phyloP scores from a whole-genome alignment of 1,140 invertebrate genomes.

The Tetramorium alpestre region DNA sequence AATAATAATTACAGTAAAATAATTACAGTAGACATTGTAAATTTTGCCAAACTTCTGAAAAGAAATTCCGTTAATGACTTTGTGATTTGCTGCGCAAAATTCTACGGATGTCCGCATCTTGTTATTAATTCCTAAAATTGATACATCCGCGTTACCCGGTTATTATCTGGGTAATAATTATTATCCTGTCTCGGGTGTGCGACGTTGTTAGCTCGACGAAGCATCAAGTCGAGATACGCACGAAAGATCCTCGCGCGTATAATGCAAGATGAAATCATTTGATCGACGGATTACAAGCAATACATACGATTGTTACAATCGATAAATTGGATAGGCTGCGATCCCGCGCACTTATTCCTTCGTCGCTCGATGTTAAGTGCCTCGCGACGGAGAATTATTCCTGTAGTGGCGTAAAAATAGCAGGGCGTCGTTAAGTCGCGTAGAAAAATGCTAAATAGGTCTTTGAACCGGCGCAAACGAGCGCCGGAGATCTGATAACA shows the following conservation, averaged over 20 bases:
- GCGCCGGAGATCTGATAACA: slow-evolving; percentile 69
- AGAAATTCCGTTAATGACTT: not conserved
- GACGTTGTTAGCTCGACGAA: not conserved
- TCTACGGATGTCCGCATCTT: not conserved
- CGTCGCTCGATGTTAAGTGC: slow-evolving; percentile 52
- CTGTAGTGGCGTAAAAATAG: slow-evolving; percentile 31
- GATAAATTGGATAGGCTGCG: slow-evolving; percentile 45
- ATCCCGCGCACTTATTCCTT: slow-evolving; percentile 19
- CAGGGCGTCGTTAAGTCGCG: slow-evolving; percentile 67
- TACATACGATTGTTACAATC: slow-evolving; percentile 51
- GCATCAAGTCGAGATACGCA: not conserved
- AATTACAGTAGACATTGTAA: not conserved
- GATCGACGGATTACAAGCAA: slow-evolving; percentile 3
- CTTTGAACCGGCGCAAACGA: slow-evolving; percentile 73
- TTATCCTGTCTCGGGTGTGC: not conserved
- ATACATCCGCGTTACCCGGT: not conserved
- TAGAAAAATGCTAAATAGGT: slow-evolving; percentile 74
- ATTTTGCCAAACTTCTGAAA: not conserved
- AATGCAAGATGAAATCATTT: slow-evolving; percentile 15
- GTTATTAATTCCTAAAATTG: not conserved
- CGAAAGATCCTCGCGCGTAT: not conserved
- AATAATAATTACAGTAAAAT: not conserved
- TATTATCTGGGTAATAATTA: not conserved
- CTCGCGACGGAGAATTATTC: slow-evolving; percentile 61
- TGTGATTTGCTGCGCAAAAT: not conserved